These are phyloP conservation scores for Deroptyus accipitrinus DNA, from an alignment of 2,113 vertebrate species.

Conservation along the genomic window DNA sequence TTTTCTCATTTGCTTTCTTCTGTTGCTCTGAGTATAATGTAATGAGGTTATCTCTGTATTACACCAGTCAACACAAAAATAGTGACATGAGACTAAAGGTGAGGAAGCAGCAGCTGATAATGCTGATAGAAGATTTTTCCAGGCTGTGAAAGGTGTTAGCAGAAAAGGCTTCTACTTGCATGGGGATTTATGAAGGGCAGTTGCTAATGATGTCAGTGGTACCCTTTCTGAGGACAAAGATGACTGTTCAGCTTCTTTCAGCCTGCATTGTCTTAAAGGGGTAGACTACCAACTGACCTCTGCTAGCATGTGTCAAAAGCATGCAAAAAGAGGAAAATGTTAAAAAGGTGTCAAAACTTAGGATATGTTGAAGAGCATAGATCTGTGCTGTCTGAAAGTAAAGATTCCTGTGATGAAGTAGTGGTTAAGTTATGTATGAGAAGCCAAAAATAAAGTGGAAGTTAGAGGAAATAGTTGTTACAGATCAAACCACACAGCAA, in stretches of 20 bases:
- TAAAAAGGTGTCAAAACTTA: neutral
- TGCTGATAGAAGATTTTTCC: slow-evolving; percentile 22
- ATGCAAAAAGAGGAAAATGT: neutral
- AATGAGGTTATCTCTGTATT: slow-evolving; percentile 35
- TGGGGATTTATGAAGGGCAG: slow-evolving; percentile 8
- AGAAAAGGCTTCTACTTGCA: slow-evolving; percentile 5
- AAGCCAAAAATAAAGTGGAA: slow-evolving; percentile 19
- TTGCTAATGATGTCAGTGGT: slow-evolving; percentile 20
- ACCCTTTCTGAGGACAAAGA: neutral
- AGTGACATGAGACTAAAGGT: slow-evolving; percentile 40
- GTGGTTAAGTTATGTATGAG: neutral
- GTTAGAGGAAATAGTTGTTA: neutral
- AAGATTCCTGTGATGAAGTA: neutral
- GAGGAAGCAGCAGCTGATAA: slow-evolving; percentile 32
- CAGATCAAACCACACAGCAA: neutral
- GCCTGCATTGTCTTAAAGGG: neutral
- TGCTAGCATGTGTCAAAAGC: neutral
- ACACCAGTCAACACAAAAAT: slow-evolving; percentile 23
- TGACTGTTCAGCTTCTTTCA: neutral
- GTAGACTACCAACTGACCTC: neutral
- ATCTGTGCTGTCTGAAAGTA: neutral
- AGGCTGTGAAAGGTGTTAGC: slow-evolving; percentile 16
- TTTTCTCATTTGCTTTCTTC: slow-evolving; percentile 48
- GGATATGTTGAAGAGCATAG: neutral
- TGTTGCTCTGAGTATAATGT: neutral